A percentile compares a stretch with the other conserved stretches of the same genome.
Conservation (phyloP, 2,888 invertebrate genomes). For the Antheraea yamamai region DNA sequence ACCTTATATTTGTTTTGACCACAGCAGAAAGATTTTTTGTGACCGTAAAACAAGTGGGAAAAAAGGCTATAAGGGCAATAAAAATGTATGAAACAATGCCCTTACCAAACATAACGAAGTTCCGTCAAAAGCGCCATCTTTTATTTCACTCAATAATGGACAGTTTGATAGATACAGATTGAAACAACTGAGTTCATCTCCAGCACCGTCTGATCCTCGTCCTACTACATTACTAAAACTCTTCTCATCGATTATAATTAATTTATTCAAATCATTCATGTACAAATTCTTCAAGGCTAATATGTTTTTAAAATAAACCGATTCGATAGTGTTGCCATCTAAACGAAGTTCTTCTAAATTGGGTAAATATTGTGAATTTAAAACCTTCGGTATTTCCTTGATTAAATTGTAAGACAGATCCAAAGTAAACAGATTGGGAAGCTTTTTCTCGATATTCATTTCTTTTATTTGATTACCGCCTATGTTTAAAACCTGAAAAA, state of each 20-base stretch:
- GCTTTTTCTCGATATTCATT: constrained; percentile 65
- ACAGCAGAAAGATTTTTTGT: no score
- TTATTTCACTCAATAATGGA: constrained; percentile 62
- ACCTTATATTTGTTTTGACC: no score
- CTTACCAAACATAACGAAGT: constrained; percentile 80
- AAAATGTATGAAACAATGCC: neutral
- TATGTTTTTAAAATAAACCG: constrained; percentile 72
- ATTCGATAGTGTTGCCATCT: constrained; percentile 77
- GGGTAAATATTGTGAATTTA: constrained; percentile 71
- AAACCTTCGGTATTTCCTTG: constrained; percentile 65
- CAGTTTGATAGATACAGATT: constrained; percentile 76
- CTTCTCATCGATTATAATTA: constrained; percentile 64
- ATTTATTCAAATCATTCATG: constrained; percentile 63
- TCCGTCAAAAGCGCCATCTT: constrained; percentile 72
- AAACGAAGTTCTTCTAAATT: constrained; percentile 73
- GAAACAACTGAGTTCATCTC: constrained; percentile 61
- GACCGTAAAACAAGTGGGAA: neutral
- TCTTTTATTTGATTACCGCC: constrained; percentile 74
- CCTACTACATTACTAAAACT: constrained; percentile 76
- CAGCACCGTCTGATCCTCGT: constrained; percentile 41
- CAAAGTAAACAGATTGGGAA: constrained; percentile 68
- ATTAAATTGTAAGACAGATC: constrained; percentile 80
- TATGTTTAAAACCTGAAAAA: constrained; percentile 70
- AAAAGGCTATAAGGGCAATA: neutral
- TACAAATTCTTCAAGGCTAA: constrained; percentile 69